Percentiles rank a stretch among this genome's conserved stretches.
Evolutionary conservation across 2,888 invertebrate genomes (phyloP).

Genomic region (Pocota personata): DNA sequence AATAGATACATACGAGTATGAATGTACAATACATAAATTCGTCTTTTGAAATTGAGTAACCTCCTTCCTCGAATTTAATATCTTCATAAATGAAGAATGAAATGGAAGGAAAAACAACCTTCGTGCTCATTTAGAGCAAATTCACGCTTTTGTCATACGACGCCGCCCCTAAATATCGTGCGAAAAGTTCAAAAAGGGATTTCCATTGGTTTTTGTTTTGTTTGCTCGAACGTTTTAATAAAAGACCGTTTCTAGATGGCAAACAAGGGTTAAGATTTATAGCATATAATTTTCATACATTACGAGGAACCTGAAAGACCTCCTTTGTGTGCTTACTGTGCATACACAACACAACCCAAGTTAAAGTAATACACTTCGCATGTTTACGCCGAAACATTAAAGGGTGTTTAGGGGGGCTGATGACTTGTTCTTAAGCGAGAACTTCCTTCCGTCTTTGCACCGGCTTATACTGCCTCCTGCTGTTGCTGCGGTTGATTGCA

Average conservation of each 20-base stretch:
- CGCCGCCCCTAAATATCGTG: not conserved
- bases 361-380: constrained; percentile 33
- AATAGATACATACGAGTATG: too few relatives aligned
- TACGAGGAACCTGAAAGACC: constrained; percentile 24
- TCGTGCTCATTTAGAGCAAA: not conserved
- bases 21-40: not conserved
- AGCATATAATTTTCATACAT: constrained; percentile 58
- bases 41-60: not conserved
- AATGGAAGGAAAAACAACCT: too few relatives aligned
- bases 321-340: constrained; percentile 28
- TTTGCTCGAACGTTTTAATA: constrained; percentile 45
- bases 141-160: not conserved
- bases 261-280: constrained; percentile 61
- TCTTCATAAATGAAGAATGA: not conserved
- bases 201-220: not conserved
- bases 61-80: not conserved
- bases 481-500: constrained; percentile 53
- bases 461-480: constrained; percentile 11
- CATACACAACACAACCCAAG: not conserved
- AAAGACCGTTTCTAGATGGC: constrained; percentile 32
- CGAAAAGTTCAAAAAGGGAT: constrained; percentile 16
- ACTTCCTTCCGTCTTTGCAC: constrained; percentile 39
- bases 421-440: constrained; percentile 57
- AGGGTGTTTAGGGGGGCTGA: constrained; percentile 39
- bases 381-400: constrained; percentile 54